Base-by-base conservation (phyloP, 2,888 invertebrate genomes). In the Agrotis exclamationis region DNA sequence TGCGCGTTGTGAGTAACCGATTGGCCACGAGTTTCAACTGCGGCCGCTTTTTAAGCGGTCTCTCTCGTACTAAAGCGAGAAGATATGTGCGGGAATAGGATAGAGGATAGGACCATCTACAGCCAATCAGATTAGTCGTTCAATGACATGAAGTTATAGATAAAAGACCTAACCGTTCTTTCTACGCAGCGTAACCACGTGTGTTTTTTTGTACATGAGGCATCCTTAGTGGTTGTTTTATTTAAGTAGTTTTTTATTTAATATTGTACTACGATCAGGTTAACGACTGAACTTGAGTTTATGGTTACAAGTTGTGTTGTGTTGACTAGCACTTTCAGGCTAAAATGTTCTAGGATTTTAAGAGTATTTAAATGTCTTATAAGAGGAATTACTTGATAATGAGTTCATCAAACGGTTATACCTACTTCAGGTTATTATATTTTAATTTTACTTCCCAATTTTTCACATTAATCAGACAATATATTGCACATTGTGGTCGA, bases 201-300 rank as follows among this genome's bases (percentile, higher is more conserved):
- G n/a, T n/a, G n/a, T n/a, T 68, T 74, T 62, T 78, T 63, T 76
- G 74, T 81, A 75, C 69, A 45, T 53, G 57, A 53, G 33, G 33
- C 72, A 24, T 64, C 74, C 74, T 74, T 59, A 67, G 74, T 54
- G 73, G 64, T 63, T 51, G 70, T 69, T 83, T 83, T 83, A 80
- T 83, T 83, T 71, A 50, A 67, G 68, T 62, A 64, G 84, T 83
- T 82, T 76, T 80, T n/a, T n/a, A n/a, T 68, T 84, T 84, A 81
- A 84, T 74, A 70, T 66, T 58, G 63, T 62, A 67, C 66, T 50
- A 63, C 65, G 65, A 80, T 69, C 81, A 63, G 59, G 57, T 62
- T 66, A 83, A 76, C 76, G 62, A 70, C 73, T 62, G 53, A 60
- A 66, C 59, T 57, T 54, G 59, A 66, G 74, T 79, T 79, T 79